phyloP scores from a whole-genome alignment of 2,888 invertebrate genomes.

The Oithona nana region DNA sequence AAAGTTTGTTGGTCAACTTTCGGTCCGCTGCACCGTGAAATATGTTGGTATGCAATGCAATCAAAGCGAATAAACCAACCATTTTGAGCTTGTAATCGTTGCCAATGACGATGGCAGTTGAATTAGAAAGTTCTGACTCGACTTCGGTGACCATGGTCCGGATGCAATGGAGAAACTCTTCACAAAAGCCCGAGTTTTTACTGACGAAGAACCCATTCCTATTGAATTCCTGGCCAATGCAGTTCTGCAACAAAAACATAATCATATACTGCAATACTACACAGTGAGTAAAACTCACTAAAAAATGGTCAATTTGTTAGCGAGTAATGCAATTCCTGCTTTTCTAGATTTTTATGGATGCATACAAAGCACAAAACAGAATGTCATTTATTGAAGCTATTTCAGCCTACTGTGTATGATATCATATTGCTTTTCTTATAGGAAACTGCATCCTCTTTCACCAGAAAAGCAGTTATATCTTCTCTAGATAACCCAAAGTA shows the following conservation, averaged over 20 bases:
- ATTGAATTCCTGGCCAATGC: neutral
- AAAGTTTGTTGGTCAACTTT: conserved; percentile 47
- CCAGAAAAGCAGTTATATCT: neutral
- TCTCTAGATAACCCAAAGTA: neutral
- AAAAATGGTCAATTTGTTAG: neutral
- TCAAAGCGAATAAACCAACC: neutral
- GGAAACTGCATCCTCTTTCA: no score
- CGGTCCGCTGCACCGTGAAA: conserved; percentile 60
- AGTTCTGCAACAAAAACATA: neutral
- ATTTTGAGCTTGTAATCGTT: neutral
- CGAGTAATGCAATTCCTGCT: neutral
- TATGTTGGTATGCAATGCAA: conserved; percentile 24
- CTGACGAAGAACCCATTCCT: neutral
- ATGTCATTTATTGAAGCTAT: no score
- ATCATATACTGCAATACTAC: neutral
- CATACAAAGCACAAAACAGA: neutral
- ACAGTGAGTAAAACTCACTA: no score
- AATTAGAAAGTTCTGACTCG: neutral
- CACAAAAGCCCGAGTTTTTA: neutral
- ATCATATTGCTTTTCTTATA: no score
- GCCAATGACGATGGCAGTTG: neutral
- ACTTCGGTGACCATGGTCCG: neutral
- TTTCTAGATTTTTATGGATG: neutral
- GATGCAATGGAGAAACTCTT: neutral
- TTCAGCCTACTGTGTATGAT: no score